Evolutionary conservation across 2,888 invertebrate genomes (phyloP).

Genomic region (Choristoneura rosaceana): DNA sequence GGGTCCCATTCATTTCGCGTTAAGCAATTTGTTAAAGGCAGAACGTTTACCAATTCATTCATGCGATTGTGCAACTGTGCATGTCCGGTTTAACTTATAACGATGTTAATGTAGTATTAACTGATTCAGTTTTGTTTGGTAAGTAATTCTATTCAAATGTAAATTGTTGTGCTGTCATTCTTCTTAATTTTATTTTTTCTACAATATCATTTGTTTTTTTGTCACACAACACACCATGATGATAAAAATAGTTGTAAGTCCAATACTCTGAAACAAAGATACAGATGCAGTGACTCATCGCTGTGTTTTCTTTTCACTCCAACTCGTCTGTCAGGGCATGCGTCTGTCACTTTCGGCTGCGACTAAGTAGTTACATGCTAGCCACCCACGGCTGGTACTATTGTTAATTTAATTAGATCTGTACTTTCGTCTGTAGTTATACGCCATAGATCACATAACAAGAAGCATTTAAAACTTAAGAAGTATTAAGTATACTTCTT

Average conservation of each 20-base stretch:
- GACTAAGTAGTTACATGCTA: conserved; percentile 13
- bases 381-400: conserved; percentile 9
- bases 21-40: conserved; percentile 82
- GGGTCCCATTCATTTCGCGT: conserved; percentile 83
- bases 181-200: conserved; percentile 22
- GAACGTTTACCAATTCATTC: conserved; percentile 80
- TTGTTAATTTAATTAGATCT: conserved; percentile 27
- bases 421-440: conserved; percentile 5
- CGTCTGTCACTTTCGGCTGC: conserved; percentile 19
- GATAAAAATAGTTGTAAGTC: conserved; percentile 7
- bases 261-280: conserved; percentile 20
- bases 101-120: conserved; percentile 52
- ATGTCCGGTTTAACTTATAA: conserved; percentile 58
- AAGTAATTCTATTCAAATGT: conserved; percentile 32
- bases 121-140: conserved; percentile 19
- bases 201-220: neutral
- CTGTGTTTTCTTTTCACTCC: conserved; percentile 33
- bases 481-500: neutral
- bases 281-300: conserved; percentile 31
- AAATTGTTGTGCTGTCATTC: conserved; percentile 27
- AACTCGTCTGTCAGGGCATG: conserved; percentile 14
- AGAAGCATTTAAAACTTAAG: neutral
- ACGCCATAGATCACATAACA: too few species aligned
- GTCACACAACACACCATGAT: neutral
- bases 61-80: conserved; percentile 71